phyloP scores from a whole-genome alignment of 2,797 vertebrate species.

The Gephyroberyx darwinii region DNA sequence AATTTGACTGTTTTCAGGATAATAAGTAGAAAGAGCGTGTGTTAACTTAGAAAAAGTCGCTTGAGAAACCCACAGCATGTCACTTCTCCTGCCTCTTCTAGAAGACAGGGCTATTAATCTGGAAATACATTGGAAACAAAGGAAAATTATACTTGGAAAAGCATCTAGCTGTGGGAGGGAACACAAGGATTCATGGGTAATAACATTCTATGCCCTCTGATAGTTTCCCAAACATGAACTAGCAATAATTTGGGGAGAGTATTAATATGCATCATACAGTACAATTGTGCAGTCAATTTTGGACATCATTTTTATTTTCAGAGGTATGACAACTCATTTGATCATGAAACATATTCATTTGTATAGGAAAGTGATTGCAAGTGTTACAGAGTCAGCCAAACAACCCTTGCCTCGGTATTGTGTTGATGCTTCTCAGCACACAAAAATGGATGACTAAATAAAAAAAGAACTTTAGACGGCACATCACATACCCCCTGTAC shows the following conservation, averaged over 20 bases:
- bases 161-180: neutral
- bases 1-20: constrained; percentile 77
- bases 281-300: neutral
- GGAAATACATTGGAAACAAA: constrained; percentile 2
- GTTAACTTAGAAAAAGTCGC: constrained; percentile 73
- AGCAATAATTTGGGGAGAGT: neutral
- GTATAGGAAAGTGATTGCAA: neutral
- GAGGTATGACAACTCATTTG: constrained; percentile 5
- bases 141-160: constrained; percentile 11
- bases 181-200: neutral
- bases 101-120: constrained; percentile 41
- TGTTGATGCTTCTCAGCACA: constrained; percentile 20
- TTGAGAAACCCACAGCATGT: constrained; percentile 56
- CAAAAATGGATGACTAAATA: constrained; percentile 43
- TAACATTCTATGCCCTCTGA: neutral
- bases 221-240: constrained; percentile 1
- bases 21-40: constrained; percentile 72
- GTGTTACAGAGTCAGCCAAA: too few species aligned
- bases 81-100: constrained; percentile 46
- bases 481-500: constrained; percentile 16
- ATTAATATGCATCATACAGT: neutral
- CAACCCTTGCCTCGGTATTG: neutral
- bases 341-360: constrained; percentile 3
- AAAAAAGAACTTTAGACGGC: constrained; percentile 26
- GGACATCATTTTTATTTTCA: neutral